Conservation (phyloP, 2,113 vertebrate species). For the Rhodinocichla rosea region DNA sequence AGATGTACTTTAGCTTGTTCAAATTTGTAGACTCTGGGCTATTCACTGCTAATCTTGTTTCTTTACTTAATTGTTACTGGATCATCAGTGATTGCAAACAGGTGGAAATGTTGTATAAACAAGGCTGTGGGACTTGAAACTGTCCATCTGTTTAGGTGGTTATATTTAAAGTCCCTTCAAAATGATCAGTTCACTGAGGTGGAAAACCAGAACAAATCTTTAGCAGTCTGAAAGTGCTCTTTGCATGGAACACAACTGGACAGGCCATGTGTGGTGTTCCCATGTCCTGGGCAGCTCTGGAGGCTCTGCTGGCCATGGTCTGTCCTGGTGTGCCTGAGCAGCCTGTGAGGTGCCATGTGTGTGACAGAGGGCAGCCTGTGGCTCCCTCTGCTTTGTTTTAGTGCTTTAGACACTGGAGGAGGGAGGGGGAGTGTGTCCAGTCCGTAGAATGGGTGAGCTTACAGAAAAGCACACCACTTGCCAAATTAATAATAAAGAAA, state of each 20-base stretch:
- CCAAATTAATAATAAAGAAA: constrained; percentile 59
- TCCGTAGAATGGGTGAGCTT: background rate
- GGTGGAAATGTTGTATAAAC: background rate
- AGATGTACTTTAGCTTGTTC: background rate
- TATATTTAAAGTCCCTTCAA: background rate
- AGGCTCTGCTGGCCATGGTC: background rate
- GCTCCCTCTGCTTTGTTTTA: background rate
- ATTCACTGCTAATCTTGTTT: background rate
- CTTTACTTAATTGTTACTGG: background rate
- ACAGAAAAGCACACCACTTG: background rate
- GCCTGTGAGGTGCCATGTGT: background rate
- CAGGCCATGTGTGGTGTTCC: background rate
- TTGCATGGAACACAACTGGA: background rate
- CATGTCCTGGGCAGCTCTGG: background rate
- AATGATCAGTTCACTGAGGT: background rate
- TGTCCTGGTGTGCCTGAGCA: background rate
- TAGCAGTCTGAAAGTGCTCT: background rate
- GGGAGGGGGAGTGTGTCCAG: background rate
- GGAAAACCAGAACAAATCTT: background rate
- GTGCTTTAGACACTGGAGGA: background rate
- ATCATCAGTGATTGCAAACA: background rate
- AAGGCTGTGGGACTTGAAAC: background rate
- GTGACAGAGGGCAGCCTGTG: background rate
- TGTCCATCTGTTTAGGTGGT: background rate
- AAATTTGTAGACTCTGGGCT: background rate